Conservation (phyloP, 1,140 invertebrate species). For the Bombus picipes region DNA sequence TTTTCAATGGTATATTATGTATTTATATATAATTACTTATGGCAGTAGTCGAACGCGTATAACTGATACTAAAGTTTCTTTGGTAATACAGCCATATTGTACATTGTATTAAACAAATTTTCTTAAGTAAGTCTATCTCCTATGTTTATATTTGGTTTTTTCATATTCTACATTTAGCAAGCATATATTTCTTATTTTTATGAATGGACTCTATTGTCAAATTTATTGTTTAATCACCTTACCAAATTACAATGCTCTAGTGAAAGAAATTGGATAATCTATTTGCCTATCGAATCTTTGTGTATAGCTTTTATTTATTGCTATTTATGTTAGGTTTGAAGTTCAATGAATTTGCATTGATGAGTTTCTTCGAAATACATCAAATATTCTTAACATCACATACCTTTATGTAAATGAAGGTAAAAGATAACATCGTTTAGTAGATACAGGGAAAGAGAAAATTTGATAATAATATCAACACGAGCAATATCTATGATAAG, state of each 20-base stretch:
- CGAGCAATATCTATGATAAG: not conserved
- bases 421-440: not conserved
- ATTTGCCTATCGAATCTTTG: not conserved
- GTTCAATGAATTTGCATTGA: not conserved
- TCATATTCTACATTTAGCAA: not conserved
- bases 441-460: not conserved
- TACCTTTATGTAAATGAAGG: too few relatives aligned
- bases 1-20: not conserved
- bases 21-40: slow-evolving; percentile 15
- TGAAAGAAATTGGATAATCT: not conserved
- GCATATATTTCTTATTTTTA: not conserved
- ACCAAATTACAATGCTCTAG: not conserved
- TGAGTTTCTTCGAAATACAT: not conserved
- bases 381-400: not conserved
- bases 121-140: slow-evolving; percentile 37
- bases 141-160: slow-evolving; percentile 5
- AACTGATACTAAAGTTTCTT: slow-evolving; percentile 56
- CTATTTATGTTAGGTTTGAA: not conserved
- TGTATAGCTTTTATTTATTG: not conserved
- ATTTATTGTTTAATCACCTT: not conserved
- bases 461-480: not conserved
- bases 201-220: not conserved
- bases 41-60: slow-evolving; percentile 28
- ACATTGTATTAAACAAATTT: slow-evolving; percentile 57
- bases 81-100: slow-evolving; percentile 70